Base-by-base conservation (phyloP, 2,113 vertebrate genomes). In the Clarias magur region DNA sequence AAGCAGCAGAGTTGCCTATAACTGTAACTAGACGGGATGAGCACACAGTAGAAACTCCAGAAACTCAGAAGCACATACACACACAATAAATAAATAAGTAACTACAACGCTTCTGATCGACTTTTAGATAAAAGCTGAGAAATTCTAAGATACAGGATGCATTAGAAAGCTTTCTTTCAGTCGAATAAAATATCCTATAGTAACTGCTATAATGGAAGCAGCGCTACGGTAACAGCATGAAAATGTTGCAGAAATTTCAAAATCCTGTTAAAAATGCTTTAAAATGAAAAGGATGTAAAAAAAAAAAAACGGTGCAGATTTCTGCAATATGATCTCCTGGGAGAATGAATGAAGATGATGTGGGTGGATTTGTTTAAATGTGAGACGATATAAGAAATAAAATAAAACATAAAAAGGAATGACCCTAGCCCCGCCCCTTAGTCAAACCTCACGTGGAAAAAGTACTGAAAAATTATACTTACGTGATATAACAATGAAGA, bases 221-320 rank as follows among this genome's bases (percentile, higher is more conserved):
- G 68, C 30, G 21, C 19, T 72, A 38, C 8, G 0, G 68, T 9
- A 21, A 38, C 19, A 2, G 6, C 67, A 34, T 16, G 6, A 48
- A 48, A 8, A 42, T 12, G 19, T 23, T 48, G 9, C 21, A 42
- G 70, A 57, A 21, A 93, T 88, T 94, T 85, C 90, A 48, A 48
- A 48, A 8, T 91, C 89, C 92, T 88, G 53, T 70, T 82, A 82
- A 82, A 73, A 23, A 73, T 42, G 38, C 23, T 12, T 21, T 48
- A 42, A 73, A 48, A 73, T 42, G 1, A 73, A 73, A 73, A 73
- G 21, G 16, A 19, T 16, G 13, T 68, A 16, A 16, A n/a, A n/a
- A n/a, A n/a, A n/a, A n/a, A n/a, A n/a, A 4, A 19, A 70, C 30
- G 34, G 0, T 6, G 5, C 27, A 2, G 11, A 34, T 34, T 16